Base-by-base conservation (phyloP, 2,797 vertebrate species). In the Poecilia velifera region DNA sequence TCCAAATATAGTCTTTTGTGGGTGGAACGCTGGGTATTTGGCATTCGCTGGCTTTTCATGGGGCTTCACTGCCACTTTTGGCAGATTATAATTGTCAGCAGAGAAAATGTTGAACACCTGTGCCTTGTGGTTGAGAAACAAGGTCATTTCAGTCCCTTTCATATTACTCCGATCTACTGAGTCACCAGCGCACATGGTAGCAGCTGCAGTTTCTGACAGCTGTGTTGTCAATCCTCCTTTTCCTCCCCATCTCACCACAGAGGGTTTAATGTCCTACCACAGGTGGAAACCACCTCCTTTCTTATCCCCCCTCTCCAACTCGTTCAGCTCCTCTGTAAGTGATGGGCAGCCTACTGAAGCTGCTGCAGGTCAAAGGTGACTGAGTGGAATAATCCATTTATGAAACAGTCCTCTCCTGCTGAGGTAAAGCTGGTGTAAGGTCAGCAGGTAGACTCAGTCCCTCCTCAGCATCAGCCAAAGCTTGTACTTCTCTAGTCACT, bases 301-400 rank as follows among this genome's bases (percentile, higher is more conserved):
- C 89, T 93, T 90, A 88, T 88, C 89, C 74, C 80, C 73, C 80
- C 82, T 73, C 66, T 41, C 39, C 66, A 70, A 70, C 22, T 43
- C 10, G 39, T 73, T 85, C 78, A 74, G 76, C 84, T 74, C 72
- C 84, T 84, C 83, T 87, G 73, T 89, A 90, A 93, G 87, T 92
- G 92, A 95, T 76, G 84, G 93, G 90, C 86, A 89, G 87, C 78
- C 71, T 74, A 89, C 88, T 84, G 84, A 88, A 92, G 89, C 77
- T 31, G 53, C 90, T 82, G 83, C 74, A 80, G 94, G 91, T 91
- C 90, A 92, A 87, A 94, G 95, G 94, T 95, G 90, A 91, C 62
- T 74, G 82, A 90, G 84, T 70, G 16, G 82, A 93, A 93, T 94
- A 95, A 95, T 93, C 90, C 89, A 82, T 94, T 93, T 91, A 92